Evolutionary conservation across 2,113 vertebrate genomes (phyloP), one percentile per base, ranked within the genome.

Genomic region (Plecturocebus donacophilus): DNA sequence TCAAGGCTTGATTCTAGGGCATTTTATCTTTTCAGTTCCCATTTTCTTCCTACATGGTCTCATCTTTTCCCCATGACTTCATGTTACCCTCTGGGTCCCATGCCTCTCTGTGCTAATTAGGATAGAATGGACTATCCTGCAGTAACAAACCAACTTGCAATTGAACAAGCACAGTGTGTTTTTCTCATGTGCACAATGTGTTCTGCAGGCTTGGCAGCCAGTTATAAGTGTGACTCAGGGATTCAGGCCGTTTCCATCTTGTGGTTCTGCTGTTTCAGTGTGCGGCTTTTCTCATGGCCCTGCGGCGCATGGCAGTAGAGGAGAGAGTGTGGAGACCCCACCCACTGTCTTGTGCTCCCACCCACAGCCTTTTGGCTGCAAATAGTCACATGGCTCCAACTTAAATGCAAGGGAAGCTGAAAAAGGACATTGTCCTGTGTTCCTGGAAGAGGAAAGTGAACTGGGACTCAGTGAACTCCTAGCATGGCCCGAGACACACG

Each of bases 291-390:
- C 25, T 45, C 0, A 5, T 54, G 64, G 93, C 52, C 21, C 9
- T 0, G 2, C 23, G 64, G 47, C 2, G 0, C 12, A 6, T 52
- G 49, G 38, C 27, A 10, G 6, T 58, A 30, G 49, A 66, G 47
- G 47, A 21, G 21, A 30, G 21, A 21, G 42, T 6, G 0, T 1
- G 38, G 68, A 61, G 45, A 19, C 8, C n/a, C n/a, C 45, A 40
- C 9, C 12, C 2, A 9, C 21, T 27, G 42, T 49, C 30, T 73
- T 12, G 4, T 40, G 68, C 32, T 93, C 12, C 27, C 8, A 2
- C 8, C 27, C 20, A 73, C 1, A 45, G n/a, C 14, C 68, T 64
- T 84, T 49, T 20, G 82, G 25, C 16, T 56, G 17, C n/a, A 75
- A 49, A 35, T 23, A 86, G 45, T 68, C 81, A 68, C 5, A 35